Evolutionary conservation across 2,113 vertebrate species (phyloP).

Genomic region (Chrysochloris asiatica): DNA sequence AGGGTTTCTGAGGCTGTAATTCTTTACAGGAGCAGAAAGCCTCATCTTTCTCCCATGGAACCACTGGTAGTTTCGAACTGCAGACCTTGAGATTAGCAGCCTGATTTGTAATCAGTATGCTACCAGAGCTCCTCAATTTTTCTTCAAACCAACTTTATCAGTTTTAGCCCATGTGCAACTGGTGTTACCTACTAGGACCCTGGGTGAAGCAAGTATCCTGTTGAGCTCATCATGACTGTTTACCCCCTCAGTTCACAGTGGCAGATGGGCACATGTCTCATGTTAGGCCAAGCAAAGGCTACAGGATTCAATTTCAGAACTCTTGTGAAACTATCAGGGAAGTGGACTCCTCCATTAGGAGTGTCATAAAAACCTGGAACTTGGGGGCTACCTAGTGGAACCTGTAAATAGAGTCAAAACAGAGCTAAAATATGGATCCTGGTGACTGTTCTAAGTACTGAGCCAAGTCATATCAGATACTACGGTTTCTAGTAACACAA

Average conservation of each 20-base stretch:
- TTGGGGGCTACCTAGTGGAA: background rate
- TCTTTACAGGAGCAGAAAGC: too few relatives aligned
- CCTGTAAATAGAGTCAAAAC: background rate
- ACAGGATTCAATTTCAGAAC: background rate
- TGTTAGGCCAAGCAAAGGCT: background rate
- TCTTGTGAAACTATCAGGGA: background rate
- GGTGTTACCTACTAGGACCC: background rate
- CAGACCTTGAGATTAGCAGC: too few relatives aligned
- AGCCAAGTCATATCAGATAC: conserved; percentile 30
- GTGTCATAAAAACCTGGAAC: background rate
- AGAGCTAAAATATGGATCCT: background rate
- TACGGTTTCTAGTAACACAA: conserved; percentile 6
- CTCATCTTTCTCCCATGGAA: too few relatives aligned
- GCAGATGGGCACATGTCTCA: background rate
- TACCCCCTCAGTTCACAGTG: background rate
- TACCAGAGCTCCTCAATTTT: too few relatives aligned
- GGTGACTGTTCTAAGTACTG: background rate
- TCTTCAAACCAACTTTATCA: background rate
- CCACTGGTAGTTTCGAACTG: too few relatives aligned
- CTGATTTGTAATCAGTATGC: too few relatives aligned
- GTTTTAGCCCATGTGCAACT: background rate
- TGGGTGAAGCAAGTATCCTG: background rate
- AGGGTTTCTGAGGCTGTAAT: too few relatives aligned
- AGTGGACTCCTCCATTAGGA: background rate
- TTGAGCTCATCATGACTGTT: background rate